Percentiles rank a stretch among this genome's conserved stretches.
Conservation (phyloP, 2,888 invertebrate species). For the Creontiades dilutus region DNA sequence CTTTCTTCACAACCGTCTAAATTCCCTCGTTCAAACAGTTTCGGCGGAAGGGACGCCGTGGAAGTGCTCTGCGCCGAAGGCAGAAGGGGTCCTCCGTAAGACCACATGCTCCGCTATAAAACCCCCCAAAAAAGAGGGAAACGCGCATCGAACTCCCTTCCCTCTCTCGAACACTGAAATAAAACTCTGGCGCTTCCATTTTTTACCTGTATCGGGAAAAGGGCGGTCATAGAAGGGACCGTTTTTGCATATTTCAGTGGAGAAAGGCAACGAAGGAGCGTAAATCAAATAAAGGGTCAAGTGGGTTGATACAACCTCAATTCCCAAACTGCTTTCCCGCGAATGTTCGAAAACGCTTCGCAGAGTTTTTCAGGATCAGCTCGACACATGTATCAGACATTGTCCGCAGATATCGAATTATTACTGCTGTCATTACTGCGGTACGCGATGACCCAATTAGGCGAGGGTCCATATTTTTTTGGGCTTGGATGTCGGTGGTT, state of each 20-base stretch:
- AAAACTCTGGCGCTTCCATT: constrained; percentile 49
- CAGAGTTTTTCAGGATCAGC: neutral
- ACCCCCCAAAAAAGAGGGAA: neutral
- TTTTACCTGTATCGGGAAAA: constrained; percentile 53
- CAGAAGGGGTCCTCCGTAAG: neutral
- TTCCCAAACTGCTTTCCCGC: neutral
- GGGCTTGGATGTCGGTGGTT: neutral
- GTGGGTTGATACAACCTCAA: neutral
- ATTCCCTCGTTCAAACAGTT: constrained; percentile 35
- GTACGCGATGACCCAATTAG: constrained; percentile 42
- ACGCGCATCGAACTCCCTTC: neutral
- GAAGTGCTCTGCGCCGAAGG: constrained; percentile 23
- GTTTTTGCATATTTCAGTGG: constrained; percentile 43
- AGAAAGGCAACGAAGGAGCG: neutral
- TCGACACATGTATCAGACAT: neutral
- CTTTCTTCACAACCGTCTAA: constrained; percentile 26
- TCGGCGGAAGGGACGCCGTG: constrained; percentile 15
- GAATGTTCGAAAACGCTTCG: neutral
- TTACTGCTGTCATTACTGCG: constrained; percentile 25
- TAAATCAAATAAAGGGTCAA: constrained; percentile 48
- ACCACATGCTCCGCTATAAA: constrained; percentile 28
- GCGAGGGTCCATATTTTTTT: neutral
- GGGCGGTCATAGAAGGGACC: neutral
- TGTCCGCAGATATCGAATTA: neutral
- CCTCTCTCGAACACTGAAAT: constrained; percentile 35